Evolutionary conservation across 2,797 vertebrate genomes (phyloP).

Genomic region (Hemibagrus guttatus): DNA sequence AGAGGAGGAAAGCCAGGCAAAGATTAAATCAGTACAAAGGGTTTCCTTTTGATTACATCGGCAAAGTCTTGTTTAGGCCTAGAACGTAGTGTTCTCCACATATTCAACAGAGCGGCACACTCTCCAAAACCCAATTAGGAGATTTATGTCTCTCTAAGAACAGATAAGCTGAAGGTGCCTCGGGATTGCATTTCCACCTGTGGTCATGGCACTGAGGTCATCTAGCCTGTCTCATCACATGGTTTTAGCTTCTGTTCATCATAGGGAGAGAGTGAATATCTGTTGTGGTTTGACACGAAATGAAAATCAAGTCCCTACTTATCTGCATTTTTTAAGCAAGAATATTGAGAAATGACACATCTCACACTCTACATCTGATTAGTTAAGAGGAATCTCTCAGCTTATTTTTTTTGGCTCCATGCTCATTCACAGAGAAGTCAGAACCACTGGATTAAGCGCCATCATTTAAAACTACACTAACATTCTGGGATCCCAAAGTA

Average conservation of each 20-base stretch:
- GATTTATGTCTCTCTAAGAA: slow-evolving; percentile 56
- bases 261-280: too few species aligned
- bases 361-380: slow-evolving; percentile 6
- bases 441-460: slow-evolving; percentile 45
- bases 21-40: slow-evolving; percentile 46
- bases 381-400: background rate
- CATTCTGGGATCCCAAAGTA: background rate
- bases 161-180: slow-evolving; percentile 34
- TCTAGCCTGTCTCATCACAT: background rate
- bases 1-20: slow-evolving; percentile 30
- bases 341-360: background rate
- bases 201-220: background rate
- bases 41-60: slow-evolving; percentile 56
- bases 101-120: slow-evolving; percentile 56
- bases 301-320: background rate
- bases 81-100: slow-evolving; percentile 49
- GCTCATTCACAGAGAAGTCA: slow-evolving; percentile 43
- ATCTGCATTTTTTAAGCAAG: background rate
- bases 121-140: slow-evolving; percentile 66
- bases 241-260: background rate
- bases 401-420: slow-evolving; percentile 16
- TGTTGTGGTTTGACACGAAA: background rate
- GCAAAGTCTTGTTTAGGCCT: slow-evolving; percentile 58
- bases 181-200: slow-evolving; percentile 8
- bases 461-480: slow-evolving; percentile 39